phyloP scores from a whole-genome alignment of 1,140 invertebrate genomes.

The Contarinia nasturtii region DNA sequence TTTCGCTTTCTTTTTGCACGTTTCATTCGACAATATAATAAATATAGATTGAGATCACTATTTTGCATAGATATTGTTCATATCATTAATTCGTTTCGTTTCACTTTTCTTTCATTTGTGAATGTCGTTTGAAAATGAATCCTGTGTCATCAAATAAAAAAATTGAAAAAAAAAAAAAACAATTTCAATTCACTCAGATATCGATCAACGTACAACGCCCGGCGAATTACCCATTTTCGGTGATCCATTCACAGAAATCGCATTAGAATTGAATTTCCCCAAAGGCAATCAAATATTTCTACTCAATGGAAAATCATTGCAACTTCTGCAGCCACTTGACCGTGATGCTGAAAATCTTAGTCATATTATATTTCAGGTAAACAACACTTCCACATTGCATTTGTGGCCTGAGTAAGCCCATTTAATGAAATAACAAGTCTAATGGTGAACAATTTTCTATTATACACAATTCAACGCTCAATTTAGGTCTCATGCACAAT shows the following conservation, averaged over 20 bases:
- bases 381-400: constrained; percentile 4
- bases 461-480: too few species aligned
- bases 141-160: too few species aligned
- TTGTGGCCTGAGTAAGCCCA: too few species aligned
- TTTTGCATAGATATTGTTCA: too few species aligned
- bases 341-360: constrained; percentile 69
- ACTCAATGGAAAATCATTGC: constrained; percentile 62
- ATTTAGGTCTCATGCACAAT: constrained; percentile 62
- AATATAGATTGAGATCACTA: too few species aligned
- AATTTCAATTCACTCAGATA: constrained; percentile 32
- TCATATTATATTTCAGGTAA: constrained; percentile 72
- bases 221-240: constrained; percentile 62
- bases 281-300: constrained; percentile 55
- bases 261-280: constrained; percentile 55
- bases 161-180: background rate
- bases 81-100: too few species aligned
- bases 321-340: constrained; percentile 60
- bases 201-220: constrained; percentile 61
- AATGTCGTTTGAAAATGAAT: too few species aligned
- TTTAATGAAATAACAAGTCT: too few species aligned
- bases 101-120: background rate
- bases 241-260: constrained; percentile 58
- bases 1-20: too few species aligned
- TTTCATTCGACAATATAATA: too few species aligned
- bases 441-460: too few species aligned